phyloP scores from a whole-genome alignment of 2,797 vertebrate genomes.

The Triplophysa bombifrons region DNA sequence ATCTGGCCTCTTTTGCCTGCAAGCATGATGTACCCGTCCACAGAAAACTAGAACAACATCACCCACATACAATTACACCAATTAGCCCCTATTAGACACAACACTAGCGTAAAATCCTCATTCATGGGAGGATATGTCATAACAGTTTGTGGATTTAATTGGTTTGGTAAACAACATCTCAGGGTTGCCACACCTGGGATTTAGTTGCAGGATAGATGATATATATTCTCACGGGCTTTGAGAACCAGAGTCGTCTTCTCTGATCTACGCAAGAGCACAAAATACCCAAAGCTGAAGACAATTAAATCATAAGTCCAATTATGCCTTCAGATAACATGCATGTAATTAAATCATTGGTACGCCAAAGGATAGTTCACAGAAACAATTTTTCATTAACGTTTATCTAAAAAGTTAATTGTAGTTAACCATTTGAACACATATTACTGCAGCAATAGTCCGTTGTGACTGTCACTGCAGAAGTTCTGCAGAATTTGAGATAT shows the following conservation, averaged over 20 bases:
- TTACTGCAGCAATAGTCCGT: too few species aligned
- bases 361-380: constrained; percentile 4
- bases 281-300: constrained; percentile 23
- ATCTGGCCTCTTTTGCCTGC: constrained; percentile 18
- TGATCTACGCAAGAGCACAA: constrained; percentile 39
- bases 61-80: constrained; percentile 23
- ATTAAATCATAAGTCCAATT: constrained; percentile 41
- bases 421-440: background rate
- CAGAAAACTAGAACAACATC: constrained; percentile 34
- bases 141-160: constrained; percentile 41
- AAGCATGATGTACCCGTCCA: constrained; percentile 2
- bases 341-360: constrained; percentile 34
- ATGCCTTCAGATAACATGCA: constrained; percentile 19
- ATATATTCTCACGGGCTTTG: constrained; percentile 27
- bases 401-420: background rate
- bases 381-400: background rate
- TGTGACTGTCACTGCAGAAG: too few species aligned
- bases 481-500: too few species aligned
- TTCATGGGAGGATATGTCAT: constrained; percentile 1
- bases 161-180: constrained; percentile 27
- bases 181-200: constrained; percentile 31
- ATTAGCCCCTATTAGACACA: constrained; percentile 29
- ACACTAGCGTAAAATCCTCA: constrained; percentile 15
- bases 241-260: background rate
- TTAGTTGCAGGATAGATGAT: constrained; percentile 18